Percentiles rank a stretch among this genome's conserved stretches.
phyloP scores from a whole-genome alignment of 2,797 vertebrate genomes.

The Hypotaenidia philippensis region DNA sequence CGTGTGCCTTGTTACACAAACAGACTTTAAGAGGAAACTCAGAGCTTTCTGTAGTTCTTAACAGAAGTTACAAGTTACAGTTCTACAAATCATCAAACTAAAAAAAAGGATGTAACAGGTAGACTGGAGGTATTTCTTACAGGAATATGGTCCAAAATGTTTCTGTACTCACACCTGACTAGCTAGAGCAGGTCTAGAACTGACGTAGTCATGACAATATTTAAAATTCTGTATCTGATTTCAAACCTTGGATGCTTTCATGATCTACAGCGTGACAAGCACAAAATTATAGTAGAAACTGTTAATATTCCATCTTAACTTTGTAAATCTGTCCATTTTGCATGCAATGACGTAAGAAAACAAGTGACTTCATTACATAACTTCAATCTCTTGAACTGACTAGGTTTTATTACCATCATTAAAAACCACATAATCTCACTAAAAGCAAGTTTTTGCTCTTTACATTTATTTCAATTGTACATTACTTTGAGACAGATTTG shows the following conservation, averaged over 20 bases:
- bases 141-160: neutral
- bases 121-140: neutral
- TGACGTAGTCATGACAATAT: neutral
- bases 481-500: neutral
- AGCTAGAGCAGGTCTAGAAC: neutral
- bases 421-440: neutral
- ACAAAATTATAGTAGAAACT: neutral
- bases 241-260: neutral
- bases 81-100: neutral
- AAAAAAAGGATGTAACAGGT: neutral
- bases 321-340: neutral
- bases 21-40: neutral
- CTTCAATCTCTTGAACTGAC: neutral
- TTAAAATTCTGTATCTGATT: neutral
- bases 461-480: neutral
- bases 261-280: neutral
- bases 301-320: neutral
- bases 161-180: neutral
- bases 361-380: neutral
- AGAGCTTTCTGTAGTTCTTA: neutral
- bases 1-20: neutral
- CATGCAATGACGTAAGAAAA: neutral
- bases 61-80: neutral
- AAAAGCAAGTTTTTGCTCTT: neutral
- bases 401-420: neutral